Base-by-base conservation (phyloP, 2,113 vertebrate species). In the Gila orcuttii region DNA sequence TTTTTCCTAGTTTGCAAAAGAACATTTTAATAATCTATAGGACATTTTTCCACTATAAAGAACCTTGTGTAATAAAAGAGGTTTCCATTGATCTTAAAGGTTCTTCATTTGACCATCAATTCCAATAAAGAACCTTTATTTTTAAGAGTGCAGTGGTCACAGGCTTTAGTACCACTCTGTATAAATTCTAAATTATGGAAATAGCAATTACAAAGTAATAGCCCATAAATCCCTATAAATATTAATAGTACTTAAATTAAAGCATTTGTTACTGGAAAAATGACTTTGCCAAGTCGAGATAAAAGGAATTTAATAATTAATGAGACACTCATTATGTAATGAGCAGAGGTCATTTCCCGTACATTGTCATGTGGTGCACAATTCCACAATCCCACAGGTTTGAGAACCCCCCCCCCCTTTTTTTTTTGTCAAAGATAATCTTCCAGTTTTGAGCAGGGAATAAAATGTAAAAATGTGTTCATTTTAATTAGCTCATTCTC, bases 241-340 rank as follows among this genome's bases (percentile, higher is more conserved):
- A 77, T 78, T 33, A 86, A 82, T 62, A 59, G 17, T 11, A 28
- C 64, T 60, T 59, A 47, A 83, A 83, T 71, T 5, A 71, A 86
- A 87, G 68, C 39, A 71, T 84, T 79, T 64, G 9, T 60, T 60
- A 60, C 19, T 11, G 12, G 55, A 2, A 25, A 69, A 57, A 83
- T 77, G 23, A 31, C 73, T 71, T 12, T 71, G 42, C n/a, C n/a
- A 31, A 83, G 25, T 47, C 4, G 31, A 73, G 36, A 78, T 52
- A 17, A 85, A 75, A 57, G 12, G 21, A 83, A 21, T 87, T 36
- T 19, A 42, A 73, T 71, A 25, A 59, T 66, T 59, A 83, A 78
- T 69, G 45, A 55, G 76, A 55, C 28, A 50, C 55, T 57, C 11
- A 66, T 86, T 45, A 28, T 55, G 28, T 42, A n/a, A 77, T 86